phyloP scores from a whole-genome alignment of 1,140 invertebrate species.

The Drosophila nigrodunni region DNA sequence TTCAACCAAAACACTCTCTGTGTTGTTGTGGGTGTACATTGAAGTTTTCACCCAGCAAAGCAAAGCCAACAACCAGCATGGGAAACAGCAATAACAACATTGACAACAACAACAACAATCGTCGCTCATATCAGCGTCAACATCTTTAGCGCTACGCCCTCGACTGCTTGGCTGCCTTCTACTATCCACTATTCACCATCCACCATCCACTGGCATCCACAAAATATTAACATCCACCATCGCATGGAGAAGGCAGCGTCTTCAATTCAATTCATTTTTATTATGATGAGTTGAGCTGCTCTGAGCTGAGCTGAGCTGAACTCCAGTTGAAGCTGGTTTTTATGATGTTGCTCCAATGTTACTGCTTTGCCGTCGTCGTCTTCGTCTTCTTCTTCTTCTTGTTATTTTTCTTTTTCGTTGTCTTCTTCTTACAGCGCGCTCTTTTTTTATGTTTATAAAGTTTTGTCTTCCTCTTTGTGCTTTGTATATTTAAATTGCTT shows the following conservation, averaged over 20 bases:
- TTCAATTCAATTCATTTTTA: constrained; percentile 81
- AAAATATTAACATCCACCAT: constrained; percentile 16
- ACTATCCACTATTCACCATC: constrained; percentile 29
- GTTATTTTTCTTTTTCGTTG: constrained; percentile 35
- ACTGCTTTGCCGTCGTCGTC: background rate
- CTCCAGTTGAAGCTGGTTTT: constrained; percentile 60
- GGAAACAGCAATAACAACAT: constrained; percentile 53
- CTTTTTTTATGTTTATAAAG: constrained; percentile 73
- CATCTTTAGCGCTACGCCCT: constrained; percentile 63
- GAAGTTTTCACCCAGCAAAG: constrained; percentile 42
- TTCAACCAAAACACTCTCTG: background rate
- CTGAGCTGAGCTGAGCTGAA: constrained; percentile 21
- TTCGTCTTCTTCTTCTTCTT: constrained; percentile 30
- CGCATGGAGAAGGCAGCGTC: constrained; percentile 17
- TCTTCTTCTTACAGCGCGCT: constrained; percentile 33
- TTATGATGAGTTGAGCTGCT: constrained; percentile 68
- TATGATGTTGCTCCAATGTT: constrained; percentile 54
- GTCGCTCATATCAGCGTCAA: constrained; percentile 60
- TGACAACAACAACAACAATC: constrained; percentile 32
- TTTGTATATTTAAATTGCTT: constrained; percentile 78
- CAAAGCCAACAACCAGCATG: constrained; percentile 59
- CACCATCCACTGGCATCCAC: constrained; percentile 13
- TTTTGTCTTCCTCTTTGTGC: constrained; percentile 77
- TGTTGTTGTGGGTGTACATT: constrained; percentile 46
- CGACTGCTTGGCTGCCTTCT: constrained; percentile 15